Base-by-base conservation (phyloP, 37 sponge, comb jelly and placozoan genomes). In the Lycopodina hypogea region DNA sequence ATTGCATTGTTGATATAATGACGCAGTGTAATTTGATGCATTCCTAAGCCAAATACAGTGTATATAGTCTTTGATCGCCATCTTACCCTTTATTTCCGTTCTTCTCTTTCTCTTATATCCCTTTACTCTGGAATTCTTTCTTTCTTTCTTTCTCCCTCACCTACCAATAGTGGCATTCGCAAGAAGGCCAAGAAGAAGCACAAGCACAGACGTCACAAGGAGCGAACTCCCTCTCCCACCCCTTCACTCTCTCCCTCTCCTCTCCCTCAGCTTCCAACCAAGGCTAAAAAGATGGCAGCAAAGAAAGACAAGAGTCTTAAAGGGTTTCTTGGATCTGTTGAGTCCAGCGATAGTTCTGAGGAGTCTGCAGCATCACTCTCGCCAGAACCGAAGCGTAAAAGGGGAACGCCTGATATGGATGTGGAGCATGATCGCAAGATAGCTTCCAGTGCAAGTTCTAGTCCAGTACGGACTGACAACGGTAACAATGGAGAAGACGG, bases 111-210 rank as follows among this genome's bases (percentile, higher is more conserved):
- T 45, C 48, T 45, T 9, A 45, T 45, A 4, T 45, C 8, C 48
- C 48, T 12, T 12, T 45, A 9, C 48, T n/a, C n/a, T n/a, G n/a
- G n/a, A n/a, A n/a, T n/a, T n/a, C n/a, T n/a, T n/a, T n/a, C 48
- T 4, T 12, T 12, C 48, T 45, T 45, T 12, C 48, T 45, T 45
- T 45, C 48, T 9, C 9, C 9, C 48, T 45, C 48, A 4, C 4
- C 4, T 9, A 45, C 48, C 48, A 21, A 7, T 11, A 30, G 30
- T 15, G 11, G 23, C 23, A 32, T 12, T 9, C n/a, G 24, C 71
- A 45, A 21, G n/a, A 82, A 82, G 67, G 63, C 73, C 39, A 53
- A 42, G 45, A 84, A 84, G 78, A 84, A 84, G 58, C 37, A 77
- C 23, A 50, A 56, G 34, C 68, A 56, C 45, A 34, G 59, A 26